Conservation (phyloP, 1,140 invertebrate species). For the Drosophila simulans region DNA sequence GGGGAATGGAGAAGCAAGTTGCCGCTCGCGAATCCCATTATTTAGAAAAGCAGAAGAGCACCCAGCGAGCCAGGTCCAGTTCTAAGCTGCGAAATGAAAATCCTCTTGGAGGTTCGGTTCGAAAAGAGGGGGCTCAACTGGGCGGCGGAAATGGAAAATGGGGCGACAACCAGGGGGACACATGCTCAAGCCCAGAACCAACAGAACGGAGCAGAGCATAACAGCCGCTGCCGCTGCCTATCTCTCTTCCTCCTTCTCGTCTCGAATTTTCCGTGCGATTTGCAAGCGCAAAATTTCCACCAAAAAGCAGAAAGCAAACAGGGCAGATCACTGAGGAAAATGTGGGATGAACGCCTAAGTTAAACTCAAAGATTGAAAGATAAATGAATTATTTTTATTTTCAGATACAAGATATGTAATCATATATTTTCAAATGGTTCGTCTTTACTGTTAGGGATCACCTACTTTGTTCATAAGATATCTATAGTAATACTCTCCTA, state of each 20-base stretch:
- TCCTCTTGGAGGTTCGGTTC: conserved; percentile 44
- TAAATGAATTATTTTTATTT: too few relatives aligned
- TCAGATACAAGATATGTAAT: too few relatives aligned
- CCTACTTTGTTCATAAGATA: too few relatives aligned
- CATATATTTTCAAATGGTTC: too few relatives aligned
- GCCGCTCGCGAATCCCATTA: conserved; percentile 65
- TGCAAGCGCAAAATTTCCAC: conserved; percentile 78
- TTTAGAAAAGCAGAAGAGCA: conserved; percentile 56
- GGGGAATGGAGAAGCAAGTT: conserved; percentile 14
- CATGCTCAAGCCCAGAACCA: conserved; percentile 73
- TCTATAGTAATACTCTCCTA: too few relatives aligned
- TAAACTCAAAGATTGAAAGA: too few relatives aligned
- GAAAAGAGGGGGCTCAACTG: not conserved
- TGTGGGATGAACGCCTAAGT: too few relatives aligned
- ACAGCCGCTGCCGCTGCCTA: conserved; percentile 1
- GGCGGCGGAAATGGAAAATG: not conserved
- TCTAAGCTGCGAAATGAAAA: conserved; percentile 78
- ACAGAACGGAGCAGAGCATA: conserved; percentile 16
- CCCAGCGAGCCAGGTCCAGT: conserved; percentile 14
- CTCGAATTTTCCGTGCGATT: conserved; percentile 78
- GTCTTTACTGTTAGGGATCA: too few relatives aligned
- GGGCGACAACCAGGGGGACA: conserved; percentile 20
- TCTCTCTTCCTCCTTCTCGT: conserved; percentile 31
- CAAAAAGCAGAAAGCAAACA: conserved; percentile 70
- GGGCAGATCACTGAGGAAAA: conserved; percentile 30